Conservation (phyloP, 2,113 vertebrate species). For the Oreochromis niloticus region DNA sequence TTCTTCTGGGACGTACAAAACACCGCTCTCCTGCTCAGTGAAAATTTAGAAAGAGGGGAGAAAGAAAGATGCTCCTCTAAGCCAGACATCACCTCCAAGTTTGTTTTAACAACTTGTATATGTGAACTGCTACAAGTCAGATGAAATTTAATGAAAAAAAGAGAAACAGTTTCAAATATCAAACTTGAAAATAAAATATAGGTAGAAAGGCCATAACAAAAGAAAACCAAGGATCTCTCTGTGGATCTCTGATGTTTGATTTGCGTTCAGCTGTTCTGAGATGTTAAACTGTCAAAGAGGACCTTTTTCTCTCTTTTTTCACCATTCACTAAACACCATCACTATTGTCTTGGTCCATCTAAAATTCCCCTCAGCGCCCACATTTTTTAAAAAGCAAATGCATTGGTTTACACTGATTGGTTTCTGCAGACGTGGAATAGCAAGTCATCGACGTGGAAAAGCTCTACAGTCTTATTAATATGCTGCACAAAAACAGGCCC, state of each 20-base stretch:
- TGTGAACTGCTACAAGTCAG: slow-evolving; percentile 21
- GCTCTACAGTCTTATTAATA: neutral
- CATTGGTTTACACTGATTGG: neutral
- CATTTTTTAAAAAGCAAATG: neutral
- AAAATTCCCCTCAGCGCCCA: neutral
- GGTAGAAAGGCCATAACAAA: slow-evolving; percentile 75
- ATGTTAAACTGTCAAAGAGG: slow-evolving; percentile 28
- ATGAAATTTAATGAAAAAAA: neutral
- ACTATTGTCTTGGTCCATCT: neutral
- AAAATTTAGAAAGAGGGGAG: neutral
- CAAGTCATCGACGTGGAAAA: neutral
- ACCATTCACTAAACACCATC: neutral
- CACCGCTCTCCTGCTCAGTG: slow-evolving; percentile 36
- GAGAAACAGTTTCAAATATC: neutral
- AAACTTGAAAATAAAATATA: slow-evolving; percentile 55
- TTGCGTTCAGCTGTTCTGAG: slow-evolving; percentile 11
- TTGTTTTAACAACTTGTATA: slow-evolving; percentile 68
- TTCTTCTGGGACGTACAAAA: slow-evolving; percentile 5
- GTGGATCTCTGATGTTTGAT: slow-evolving; percentile 52
- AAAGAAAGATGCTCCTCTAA: neutral
- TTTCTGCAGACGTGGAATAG: neutral
- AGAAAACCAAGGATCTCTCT: slow-evolving; percentile 59
- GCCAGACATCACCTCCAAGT: slow-evolving; percentile 64
- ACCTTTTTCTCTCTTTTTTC: slow-evolving; percentile 25
- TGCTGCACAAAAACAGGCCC: neutral